A percentile compares a stretch with the other conserved stretches of the same genome.
Evolutionary conservation across 2,113 vertebrate genomes (phyloP).

Genomic region (Rattus norvegicus): GRCr8 NC_086026.1:118227501-118228000

Average conservation of each 20-base stretch:
- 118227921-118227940: no score
- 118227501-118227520: constrained; percentile 87
- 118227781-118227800: neutral
- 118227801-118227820: neutral
- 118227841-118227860: neutral
- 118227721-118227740: neutral
- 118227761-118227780: neutral
- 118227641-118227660: constrained; percentile 48
- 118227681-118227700: neutral
- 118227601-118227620: constrained; percentile 82
- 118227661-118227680: constrained; percentile 59
- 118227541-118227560: constrained; percentile 78
- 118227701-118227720: neutral
- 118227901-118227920: neutral
- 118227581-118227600: constrained; percentile 87
- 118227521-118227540: constrained; percentile 83
- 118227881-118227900: neutral
- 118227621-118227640: constrained; percentile 75
- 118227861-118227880: neutral
- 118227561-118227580: constrained; percentile 86
- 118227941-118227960: no score
- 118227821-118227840: neutral
- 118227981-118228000: neutral
- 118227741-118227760: neutral
- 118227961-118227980: no score